Conservation (phyloP, 2,113 vertebrate species). For the Podarcis raffonei region DNA sequence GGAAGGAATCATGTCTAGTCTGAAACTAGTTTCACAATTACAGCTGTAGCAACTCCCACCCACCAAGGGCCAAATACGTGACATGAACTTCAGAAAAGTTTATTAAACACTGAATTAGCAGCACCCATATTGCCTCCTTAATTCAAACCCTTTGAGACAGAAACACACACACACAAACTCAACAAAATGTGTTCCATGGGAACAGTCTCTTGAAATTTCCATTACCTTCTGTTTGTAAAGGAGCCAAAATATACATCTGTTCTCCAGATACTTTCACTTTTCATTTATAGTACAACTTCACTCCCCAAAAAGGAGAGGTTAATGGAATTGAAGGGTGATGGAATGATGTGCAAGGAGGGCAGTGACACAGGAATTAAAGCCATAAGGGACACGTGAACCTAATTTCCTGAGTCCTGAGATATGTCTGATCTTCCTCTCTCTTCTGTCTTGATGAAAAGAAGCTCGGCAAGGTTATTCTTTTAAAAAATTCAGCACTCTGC, state of each 20-base stretch:
- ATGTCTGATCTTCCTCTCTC: background rate
- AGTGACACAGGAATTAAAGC: constrained; percentile 1
- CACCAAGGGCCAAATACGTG: constrained; percentile 8
- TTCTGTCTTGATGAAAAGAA: background rate
- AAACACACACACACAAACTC: background rate
- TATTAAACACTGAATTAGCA: constrained; percentile 11
- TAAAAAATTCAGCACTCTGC: background rate
- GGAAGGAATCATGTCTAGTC: background rate
- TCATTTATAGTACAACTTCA: constrained; percentile 19
- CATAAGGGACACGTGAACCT: constrained; percentile 13
- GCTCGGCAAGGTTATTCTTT: background rate
- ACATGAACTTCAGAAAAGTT: constrained; percentile 1
- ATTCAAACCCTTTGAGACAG: background rate
- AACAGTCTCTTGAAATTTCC: constrained; percentile 17
- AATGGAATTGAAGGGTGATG: background rate
- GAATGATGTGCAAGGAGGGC: background rate
- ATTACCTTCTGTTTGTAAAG: constrained; percentile 9
- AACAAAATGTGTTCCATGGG: background rate
- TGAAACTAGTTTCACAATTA: background rate
- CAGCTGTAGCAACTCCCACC: background rate
- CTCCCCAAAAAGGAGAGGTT: background rate
- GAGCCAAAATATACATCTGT: constrained; percentile 10
- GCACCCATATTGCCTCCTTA: background rate
- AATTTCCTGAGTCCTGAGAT: background rate
- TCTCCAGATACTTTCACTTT: constrained; percentile 26